Conservation (phyloP, 2,888 invertebrate genomes). For the Tupiocoris notatus region DNA sequence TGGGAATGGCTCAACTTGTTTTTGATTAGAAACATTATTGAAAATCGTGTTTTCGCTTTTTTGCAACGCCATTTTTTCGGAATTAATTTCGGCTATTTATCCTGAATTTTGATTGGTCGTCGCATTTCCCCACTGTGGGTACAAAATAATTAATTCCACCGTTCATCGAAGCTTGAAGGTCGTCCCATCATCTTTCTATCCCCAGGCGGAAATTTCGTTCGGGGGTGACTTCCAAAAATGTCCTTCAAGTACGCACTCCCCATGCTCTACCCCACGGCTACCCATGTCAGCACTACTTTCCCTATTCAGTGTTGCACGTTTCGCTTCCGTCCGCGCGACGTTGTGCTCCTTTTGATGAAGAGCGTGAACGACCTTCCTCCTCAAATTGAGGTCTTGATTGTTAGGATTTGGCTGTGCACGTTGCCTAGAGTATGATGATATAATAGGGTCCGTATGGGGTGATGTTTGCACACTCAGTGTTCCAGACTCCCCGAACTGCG, state of each 20-base stretch:
- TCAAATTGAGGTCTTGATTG: neutral
- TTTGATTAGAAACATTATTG: too few relatives aligned
- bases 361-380: neutral
- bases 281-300: neutral
- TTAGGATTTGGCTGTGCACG: neutral
- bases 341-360: neutral
- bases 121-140: too few relatives aligned
- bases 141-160: too few relatives aligned
- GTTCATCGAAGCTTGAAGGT: too few relatives aligned
- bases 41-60: too few relatives aligned
- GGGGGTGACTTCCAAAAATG: neutral
- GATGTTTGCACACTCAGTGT: neutral
- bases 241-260: neutral
- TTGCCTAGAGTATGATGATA: neutral
- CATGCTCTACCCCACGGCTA: neutral
- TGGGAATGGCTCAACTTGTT: too few relatives aligned
- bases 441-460: too few relatives aligned
- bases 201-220: neutral
- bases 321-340: neutral
- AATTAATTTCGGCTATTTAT: too few relatives aligned
- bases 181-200: neutral
- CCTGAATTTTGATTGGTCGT: too few relatives aligned
- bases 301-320: neutral
- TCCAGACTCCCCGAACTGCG: neutral
- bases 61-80: too few relatives aligned